Percentiles rank a stretch among this genome's conserved stretches.
Conservation (phyloP, 2,797 vertebrate genomes). For the Scarus forsteni region DNA sequence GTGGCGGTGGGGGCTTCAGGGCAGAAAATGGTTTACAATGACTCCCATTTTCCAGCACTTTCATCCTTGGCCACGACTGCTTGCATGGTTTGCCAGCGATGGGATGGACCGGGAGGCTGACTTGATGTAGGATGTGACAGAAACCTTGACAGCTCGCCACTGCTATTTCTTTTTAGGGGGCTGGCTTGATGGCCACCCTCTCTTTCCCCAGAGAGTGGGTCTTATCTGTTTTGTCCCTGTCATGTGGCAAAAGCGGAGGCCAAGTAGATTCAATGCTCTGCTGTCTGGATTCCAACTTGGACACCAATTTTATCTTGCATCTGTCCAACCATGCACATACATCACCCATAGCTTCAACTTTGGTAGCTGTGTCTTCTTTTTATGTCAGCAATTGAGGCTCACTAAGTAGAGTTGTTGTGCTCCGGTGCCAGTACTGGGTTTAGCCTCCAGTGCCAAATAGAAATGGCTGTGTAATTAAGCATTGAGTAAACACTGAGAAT, state of each 20-base stretch:
- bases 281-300: constrained; percentile 66
- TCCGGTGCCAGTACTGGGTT: background rate
- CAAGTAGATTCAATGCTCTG: constrained; percentile 63
- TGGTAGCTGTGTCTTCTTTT: constrained; percentile 35
- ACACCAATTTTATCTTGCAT: constrained; percentile 64
- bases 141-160: constrained; percentile 79
- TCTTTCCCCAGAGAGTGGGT: constrained; percentile 65
- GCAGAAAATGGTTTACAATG: constrained; percentile 86
- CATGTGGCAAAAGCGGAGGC: constrained; percentile 61
- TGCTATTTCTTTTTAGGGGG: constrained; percentile 79
- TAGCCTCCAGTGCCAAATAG: no score
- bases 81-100: constrained; percentile 67
- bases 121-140: constrained; percentile 85
- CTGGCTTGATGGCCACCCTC: constrained; percentile 69
- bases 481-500: no score
- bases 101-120: constrained; percentile 76
- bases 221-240: constrained; percentile 80
- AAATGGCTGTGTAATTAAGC: no score
- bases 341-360: constrained; percentile 47
- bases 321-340: constrained; percentile 45
- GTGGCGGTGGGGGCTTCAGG: constrained; percentile 75
- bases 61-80: constrained; percentile 80
- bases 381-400: constrained; percentile 23
- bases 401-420: background rate
- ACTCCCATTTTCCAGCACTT: constrained; percentile 87